A percentile compares a stretch with the other conserved stretches of the same genome.
These are phyloP conservation scores for Eira barbara DNA, from an alignment of 2,113 vertebrate genomes.

Conservation along the genomic window DNA sequence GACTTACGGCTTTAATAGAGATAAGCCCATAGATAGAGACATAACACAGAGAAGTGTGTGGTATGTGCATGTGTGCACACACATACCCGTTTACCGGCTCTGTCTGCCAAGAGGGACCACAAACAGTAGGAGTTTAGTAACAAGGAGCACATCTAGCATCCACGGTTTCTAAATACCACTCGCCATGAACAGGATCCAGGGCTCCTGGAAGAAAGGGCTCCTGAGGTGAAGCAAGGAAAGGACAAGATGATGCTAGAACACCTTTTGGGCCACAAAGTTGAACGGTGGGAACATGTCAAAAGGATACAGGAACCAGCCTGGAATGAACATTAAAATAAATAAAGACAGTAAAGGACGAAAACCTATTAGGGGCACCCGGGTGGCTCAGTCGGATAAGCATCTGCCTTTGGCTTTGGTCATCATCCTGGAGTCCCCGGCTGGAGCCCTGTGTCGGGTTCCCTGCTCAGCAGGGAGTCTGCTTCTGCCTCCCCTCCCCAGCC, in stretches of 20 bases:
- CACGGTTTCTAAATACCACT: slow-evolving; percentile 10
- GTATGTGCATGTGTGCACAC: background rate
- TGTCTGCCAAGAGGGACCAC: background rate
- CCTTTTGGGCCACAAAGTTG: background rate
- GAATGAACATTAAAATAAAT: background rate
- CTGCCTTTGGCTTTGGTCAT: too few relatives aligned
- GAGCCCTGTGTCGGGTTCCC: too few relatives aligned
- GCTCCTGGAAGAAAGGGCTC: background rate
- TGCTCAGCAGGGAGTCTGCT: too few relatives aligned
- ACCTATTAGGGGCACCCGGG: background rate
- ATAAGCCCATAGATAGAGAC: background rate
- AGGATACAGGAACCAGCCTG: background rate
- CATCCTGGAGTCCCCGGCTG: too few relatives aligned
- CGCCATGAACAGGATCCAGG: background rate
- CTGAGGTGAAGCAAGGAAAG: background rate
- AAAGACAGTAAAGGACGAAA: background rate
- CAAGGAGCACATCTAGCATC: background rate
- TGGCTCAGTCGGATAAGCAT: too few relatives aligned
- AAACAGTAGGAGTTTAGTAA: background rate
- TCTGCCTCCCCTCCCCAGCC: too few relatives aligned
- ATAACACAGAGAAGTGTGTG: background rate
- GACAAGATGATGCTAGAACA: background rate
- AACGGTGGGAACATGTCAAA: background rate
- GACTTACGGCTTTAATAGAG: background rate
- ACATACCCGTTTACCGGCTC: background rate